phyloP scores from a whole-genome alignment of 2,113 vertebrate species.

The Aleadryas rufinucha region DNA sequence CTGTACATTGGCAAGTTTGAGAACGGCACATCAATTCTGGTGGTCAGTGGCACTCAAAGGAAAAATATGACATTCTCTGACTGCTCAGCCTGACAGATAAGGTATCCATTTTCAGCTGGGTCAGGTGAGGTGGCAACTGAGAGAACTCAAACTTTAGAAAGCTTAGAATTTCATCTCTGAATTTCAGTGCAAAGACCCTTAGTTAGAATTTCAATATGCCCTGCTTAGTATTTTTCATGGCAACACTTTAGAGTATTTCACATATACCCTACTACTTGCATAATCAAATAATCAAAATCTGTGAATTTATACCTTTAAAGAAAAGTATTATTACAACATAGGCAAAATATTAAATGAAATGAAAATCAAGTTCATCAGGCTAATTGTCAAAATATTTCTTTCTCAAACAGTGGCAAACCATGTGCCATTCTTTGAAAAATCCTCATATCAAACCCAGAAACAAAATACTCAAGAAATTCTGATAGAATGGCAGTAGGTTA shows the following conservation, averaged over 20 bases:
- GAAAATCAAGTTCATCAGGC: background rate
- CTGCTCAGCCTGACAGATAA: background rate
- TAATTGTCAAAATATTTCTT: background rate
- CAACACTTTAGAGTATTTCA: background rate
- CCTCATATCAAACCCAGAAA: background rate
- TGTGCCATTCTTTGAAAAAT: background rate
- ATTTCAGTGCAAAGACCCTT: background rate
- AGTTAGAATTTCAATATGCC: background rate
- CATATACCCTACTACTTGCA: background rate
- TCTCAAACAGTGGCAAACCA: background rate
- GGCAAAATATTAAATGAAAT: background rate
- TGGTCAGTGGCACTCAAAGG: background rate
- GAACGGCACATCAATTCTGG: background rate
- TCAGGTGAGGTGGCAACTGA: background rate
- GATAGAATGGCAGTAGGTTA: background rate
- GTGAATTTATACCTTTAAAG: background rate
- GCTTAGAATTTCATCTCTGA: background rate
- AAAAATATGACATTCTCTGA: background rate
- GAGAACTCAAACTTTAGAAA: background rate
- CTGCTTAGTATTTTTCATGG: background rate
- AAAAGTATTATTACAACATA: background rate
- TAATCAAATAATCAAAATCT: background rate
- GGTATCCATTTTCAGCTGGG: background rate
- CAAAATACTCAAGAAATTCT: background rate
- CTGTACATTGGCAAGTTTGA: background rate